A percentile compares a stretch with the other conserved stretches of the same genome.
Evolutionary conservation across 2,797 vertebrate genomes (phyloP).

Genomic region (Trichosurus vulpecula): DNA sequence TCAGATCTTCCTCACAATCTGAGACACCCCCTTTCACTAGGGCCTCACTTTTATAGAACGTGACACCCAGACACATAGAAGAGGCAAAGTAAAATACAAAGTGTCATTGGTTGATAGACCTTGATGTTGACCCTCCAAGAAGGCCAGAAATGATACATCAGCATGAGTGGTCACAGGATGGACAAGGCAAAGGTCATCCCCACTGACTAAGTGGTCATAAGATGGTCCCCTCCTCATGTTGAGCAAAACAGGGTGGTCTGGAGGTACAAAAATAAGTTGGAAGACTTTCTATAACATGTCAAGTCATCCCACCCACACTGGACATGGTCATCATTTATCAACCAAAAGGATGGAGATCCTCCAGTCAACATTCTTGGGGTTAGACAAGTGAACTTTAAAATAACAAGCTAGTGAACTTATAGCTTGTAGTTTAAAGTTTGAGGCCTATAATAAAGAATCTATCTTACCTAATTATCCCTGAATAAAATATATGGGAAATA

Average conservation of each 20-base stretch:
- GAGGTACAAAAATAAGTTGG: not conserved
- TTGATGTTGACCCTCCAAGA: not conserved
- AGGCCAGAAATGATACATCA: not conserved
- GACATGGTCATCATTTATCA: not conserved
- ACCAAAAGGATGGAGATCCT: not conserved
- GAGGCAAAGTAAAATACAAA: not conserved
- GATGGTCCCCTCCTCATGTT: not conserved
- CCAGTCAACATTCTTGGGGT: not conserved
- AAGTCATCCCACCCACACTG: not conserved
- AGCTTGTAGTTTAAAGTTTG: not conserved
- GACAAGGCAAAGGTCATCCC: not conserved
- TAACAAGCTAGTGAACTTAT: not conserved
- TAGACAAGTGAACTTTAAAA: not conserved
- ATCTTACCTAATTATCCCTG: not conserved
- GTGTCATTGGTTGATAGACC: not conserved
- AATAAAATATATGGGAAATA: not conserved
- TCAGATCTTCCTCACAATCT: not conserved
- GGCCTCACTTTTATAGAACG: not conserved
- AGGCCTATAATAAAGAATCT: not conserved
- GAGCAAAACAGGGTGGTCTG: not conserved
- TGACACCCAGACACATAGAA: not conserved
- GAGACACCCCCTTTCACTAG: not conserved
- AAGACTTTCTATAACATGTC: not conserved
- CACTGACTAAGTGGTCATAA: not conserved
- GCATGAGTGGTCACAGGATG: not conserved